Evolutionary conservation across 2,113 vertebrate species (phyloP).

Genomic region (Caranx melampygus): DNA sequence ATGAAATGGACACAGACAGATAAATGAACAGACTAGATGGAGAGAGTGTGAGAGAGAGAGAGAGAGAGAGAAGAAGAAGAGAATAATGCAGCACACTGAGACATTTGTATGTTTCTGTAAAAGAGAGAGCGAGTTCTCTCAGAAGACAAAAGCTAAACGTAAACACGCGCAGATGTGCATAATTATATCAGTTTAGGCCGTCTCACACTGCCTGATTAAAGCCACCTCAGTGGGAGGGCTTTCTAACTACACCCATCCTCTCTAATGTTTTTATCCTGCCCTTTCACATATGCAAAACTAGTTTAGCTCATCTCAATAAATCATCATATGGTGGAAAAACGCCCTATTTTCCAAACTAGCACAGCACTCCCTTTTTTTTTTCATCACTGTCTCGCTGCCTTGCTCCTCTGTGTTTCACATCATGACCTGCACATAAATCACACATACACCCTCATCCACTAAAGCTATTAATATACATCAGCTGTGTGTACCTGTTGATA

Average conservation of each 20-base stretch:
- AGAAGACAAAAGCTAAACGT: conserved; percentile 17
- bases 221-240: conserved; percentile 26
- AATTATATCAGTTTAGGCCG: conserved; percentile 52
- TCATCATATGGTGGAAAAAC: conserved; percentile 65
- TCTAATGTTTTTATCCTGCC: conserved; percentile 58
- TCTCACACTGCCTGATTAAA: conserved; percentile 51
- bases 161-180: conserved; percentile 36
- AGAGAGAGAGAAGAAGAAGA: background rate
- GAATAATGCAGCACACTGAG: conserved; percentile 10
- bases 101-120: conserved; percentile 4
- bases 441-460: background rate
- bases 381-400: background rate
- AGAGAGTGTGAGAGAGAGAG: background rate
- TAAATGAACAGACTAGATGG: background rate
- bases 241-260: conserved; percentile 20
- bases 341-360: conserved; percentile 40
- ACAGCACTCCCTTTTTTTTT: background rate
- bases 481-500: background rate
- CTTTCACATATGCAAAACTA: conserved; percentile 57
- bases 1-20: conserved; percentile 33
- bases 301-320: conserved; percentile 74
- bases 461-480: background rate
- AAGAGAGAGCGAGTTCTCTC: background rate
- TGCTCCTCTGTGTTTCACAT: conserved; percentile 33
- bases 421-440: conserved; percentile 29